Base-by-base conservation (phyloP, 1,140 invertebrate species). In the Ceratina calcarata region DNA sequence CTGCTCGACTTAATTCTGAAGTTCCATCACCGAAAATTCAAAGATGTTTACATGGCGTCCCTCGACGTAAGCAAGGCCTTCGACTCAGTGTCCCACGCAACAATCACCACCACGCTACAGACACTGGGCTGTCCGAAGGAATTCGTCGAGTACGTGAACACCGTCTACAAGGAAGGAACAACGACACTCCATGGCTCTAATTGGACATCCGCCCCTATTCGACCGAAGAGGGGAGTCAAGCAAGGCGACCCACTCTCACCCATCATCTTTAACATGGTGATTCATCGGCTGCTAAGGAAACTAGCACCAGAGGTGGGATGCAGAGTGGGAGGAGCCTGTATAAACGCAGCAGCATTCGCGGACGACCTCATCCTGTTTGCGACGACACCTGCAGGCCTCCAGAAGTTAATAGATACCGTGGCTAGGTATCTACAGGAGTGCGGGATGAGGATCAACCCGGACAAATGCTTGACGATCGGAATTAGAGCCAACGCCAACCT, bases 21-120 rank as follows among this genome's bases (percentile, higher is more conserved):
- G 2, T 67, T 85, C 7, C 75, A 81, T 0, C 57, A 62, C n/a
- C 7, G 1, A 1, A 49, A 24, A 1, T 12, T 22, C 0, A 71
- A 55, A 13, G 72, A 84, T 18, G 24, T 86, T 6, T 81, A 84
- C 32, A 16, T 87, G 1, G 78, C 73, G 3, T 83, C 82, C 3
- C 22, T 88, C 0, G 84, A 88, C 45, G 51, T 72, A 2, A 79
- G 80, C 0, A 86, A 86, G 60, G 86, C 86, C 0, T 87, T 78
- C 24, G 86, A 87, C 24, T 78, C 62, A 7, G 55, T 86, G 0
- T 83, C 80, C 24, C 80, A 73, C 32, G 27, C 76, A 0, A 86
- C 88, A 6, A 78, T 89, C 60, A 24, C 15, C 20, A 12, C 4
- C 8, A 24, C 60, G 12, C 60, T 61, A 22, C 27, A 61, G 12